These are phyloP conservation scores for Drosophila orosa DNA, from an alignment of 1,140 invertebrate genomes.

Conservation along the genomic window DNA sequence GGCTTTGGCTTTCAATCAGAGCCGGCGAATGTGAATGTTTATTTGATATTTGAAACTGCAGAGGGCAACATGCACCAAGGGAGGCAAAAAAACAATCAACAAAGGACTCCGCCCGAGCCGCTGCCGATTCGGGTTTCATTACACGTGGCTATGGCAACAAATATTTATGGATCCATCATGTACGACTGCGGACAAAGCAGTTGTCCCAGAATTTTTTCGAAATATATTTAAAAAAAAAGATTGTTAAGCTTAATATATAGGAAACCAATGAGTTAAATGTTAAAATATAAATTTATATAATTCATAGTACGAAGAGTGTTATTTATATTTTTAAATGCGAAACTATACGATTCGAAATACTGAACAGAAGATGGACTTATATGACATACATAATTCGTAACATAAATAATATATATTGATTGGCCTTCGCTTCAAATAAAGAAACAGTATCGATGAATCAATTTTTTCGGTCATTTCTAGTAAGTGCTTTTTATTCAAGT, in stretches of 20 bases:
- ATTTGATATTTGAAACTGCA: constrained; percentile 64
- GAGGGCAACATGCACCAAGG: constrained; percentile 3
- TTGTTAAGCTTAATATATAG: not conserved
- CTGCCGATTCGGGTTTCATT: constrained; percentile 36
- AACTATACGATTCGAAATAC: too few species aligned
- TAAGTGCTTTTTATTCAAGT: too few species aligned
- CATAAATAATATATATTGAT: too few species aligned
- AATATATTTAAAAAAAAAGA: not conserved
- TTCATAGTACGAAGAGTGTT: too few species aligned
- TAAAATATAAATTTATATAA: too few species aligned
- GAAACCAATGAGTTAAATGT: too few species aligned
- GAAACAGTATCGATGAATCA: too few species aligned
- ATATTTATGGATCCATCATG: constrained; percentile 8
- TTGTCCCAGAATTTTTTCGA: not conserved
- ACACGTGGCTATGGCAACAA: constrained; percentile 31
- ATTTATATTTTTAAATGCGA: too few species aligned
- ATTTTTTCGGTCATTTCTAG: too few species aligned
- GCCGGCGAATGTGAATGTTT: constrained; percentile 32
- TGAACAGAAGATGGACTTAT: too few species aligned
- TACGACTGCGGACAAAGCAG: not conserved
- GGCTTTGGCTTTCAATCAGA: constrained; percentile 18
- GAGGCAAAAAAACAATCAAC: constrained; percentile 28
- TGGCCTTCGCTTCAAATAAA: too few species aligned
- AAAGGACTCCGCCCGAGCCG: constrained; percentile 20
- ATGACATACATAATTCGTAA: too few species aligned